Evolutionary conservation across 2,113 vertebrate genomes (phyloP).

Genomic region (Megaceryle maxima): DNA sequence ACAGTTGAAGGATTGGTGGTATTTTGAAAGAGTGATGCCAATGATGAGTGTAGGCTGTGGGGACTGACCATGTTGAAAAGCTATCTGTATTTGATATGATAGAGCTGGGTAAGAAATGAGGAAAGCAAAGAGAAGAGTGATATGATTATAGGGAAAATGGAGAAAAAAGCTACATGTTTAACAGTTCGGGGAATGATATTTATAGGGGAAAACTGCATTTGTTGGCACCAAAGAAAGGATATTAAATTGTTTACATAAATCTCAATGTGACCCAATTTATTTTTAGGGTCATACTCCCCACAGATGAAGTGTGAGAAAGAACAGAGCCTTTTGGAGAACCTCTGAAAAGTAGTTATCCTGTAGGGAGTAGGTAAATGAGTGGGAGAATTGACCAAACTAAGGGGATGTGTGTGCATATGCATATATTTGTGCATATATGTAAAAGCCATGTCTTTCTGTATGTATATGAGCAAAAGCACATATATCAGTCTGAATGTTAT

Average conservation of each 20-base stretch:
- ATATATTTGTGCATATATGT: not conserved
- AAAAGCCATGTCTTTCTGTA: not conserved
- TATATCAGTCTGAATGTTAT: not conserved
- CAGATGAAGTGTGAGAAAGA: not conserved
- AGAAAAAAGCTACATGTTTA: not conserved
- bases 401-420: accelerated
- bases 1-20: not conserved
- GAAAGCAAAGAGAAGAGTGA: not conserved
- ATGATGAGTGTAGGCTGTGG: not conserved
- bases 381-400: not conserved
- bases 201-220: not conserved
- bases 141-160: not conserved
- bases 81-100: not conserved
- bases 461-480: not conserved
- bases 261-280: not conserved
- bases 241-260: not conserved
- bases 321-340: not conserved
- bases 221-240: not conserved
- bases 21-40: not conserved
- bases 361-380: not conserved
- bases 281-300: not conserved
- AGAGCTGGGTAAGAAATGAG: not conserved
- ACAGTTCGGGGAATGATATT: not conserved
- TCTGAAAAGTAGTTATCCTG: not conserved
- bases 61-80: not conserved